A percentile compares a stretch with the other conserved stretches of the same genome.
These are phyloP conservation scores for Idaea straminata DNA, from an alignment of 2,888 invertebrate species.

Conservation along the genomic window DNA sequence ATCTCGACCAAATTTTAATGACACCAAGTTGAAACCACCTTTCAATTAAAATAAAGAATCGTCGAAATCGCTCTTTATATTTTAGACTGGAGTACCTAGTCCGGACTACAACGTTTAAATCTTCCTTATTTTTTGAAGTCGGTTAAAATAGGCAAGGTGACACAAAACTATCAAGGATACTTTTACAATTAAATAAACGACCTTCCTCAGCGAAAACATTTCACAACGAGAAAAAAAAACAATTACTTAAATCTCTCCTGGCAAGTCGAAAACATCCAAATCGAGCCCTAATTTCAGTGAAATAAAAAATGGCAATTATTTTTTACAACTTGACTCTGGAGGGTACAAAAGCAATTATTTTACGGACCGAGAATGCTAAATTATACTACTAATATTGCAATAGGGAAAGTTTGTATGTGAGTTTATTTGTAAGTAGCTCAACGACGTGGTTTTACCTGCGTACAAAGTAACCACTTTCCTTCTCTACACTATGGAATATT, in stretches of 20 bases:
- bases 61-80: too few relatives aligned
- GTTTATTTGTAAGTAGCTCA: background rate
- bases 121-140: too few relatives aligned
- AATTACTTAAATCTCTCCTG: constrained; percentile 37
- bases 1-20: too few relatives aligned
- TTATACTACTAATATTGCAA: background rate
- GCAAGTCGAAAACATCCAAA: constrained; percentile 6
- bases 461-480: background rate
- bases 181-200: background rate
- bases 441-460: background rate
- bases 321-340: background rate
- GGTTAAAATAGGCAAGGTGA: background rate
- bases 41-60: too few relatives aligned
- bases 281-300: background rate
- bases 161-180: background rate
- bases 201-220: background rate
- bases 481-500: background rate
- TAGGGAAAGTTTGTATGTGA: background rate
- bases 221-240: background rate
- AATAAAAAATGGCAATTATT: constrained; percentile 1
- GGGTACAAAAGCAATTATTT: constrained; percentile 1
- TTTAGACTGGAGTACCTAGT: too few relatives aligned
- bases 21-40: too few relatives aligned
- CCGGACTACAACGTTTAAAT: too few relatives aligned
- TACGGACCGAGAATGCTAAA: background rate